Percentiles rank a stretch among this genome's conserved stretches.
Evolutionary conservation across 2,113 vertebrate genomes (phyloP).

Genomic region (Ceuthmochares aereus): DNA sequence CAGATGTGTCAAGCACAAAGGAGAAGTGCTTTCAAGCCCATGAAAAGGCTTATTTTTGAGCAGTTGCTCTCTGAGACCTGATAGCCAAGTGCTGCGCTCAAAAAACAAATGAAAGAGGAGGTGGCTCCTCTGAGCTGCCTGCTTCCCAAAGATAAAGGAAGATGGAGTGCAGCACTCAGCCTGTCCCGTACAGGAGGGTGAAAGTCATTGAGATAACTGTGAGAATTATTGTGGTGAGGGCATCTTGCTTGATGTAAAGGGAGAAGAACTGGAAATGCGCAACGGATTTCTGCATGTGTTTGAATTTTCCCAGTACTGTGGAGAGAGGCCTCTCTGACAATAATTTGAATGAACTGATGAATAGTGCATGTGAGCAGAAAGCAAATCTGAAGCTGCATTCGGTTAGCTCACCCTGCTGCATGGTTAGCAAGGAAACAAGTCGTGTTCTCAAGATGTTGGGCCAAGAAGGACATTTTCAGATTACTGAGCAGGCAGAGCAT

Average conservation of each 20-base stretch:
- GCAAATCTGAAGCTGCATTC: neutral
- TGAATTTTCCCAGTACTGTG: neutral
- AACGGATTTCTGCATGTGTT: neutral
- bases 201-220: conserved; percentile 7
- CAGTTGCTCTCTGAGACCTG: conserved; percentile 12
- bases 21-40: neutral
- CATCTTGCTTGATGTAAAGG: neutral
- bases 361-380: conserved; percentile 37
- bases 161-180: conserved; percentile 25
- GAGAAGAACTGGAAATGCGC: neutral
- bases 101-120: conserved; percentile 35
- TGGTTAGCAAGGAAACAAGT: neutral
- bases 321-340: conserved; percentile 10
- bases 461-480: neutral
- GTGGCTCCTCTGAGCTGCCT: conserved; percentile 6
- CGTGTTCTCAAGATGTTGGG: conserved; percentile 12
- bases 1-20: neutral
- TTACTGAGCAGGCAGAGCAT: neutral
- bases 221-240: neutral
- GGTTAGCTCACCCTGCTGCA: neutral
- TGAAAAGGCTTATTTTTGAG: conserved; percentile 36
- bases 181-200: neutral
- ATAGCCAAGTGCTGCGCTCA: neutral
- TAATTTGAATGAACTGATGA: conserved; percentile 24
- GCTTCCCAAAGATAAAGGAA: conserved; percentile 63